Conservation (phyloP, 2,113 vertebrate species). For the Dromas ardeola region DNA sequence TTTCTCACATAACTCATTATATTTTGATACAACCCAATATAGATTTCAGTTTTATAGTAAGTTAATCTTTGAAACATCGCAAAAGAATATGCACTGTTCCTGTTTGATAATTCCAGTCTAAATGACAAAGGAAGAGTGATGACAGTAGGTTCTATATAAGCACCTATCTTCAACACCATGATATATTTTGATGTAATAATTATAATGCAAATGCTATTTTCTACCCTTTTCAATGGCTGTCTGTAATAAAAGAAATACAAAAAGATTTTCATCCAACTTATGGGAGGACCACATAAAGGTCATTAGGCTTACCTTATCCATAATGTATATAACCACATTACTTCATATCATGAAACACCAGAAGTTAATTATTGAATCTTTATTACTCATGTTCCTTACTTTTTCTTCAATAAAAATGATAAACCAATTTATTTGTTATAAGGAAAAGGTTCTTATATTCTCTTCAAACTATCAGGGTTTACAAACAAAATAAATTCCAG, state of each 20-base stretch:
- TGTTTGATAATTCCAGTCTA: background rate
- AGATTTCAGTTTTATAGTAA: background rate
- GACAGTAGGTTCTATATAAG: background rate
- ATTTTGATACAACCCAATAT: background rate
- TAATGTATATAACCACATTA: background rate
- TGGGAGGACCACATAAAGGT: background rate
- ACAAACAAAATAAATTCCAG: background rate
- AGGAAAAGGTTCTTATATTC: background rate
- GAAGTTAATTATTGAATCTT: background rate
- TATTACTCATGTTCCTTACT: background rate
- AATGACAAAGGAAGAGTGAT: background rate
- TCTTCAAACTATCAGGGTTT: background rate
- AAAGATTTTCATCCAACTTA: background rate
- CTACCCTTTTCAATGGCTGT: background rate
- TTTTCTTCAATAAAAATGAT: background rate
- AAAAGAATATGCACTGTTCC: background rate
- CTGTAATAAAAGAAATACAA: background rate
- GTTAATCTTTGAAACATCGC: background rate
- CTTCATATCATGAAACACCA: background rate
- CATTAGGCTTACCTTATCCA: background rate
- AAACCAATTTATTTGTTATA: background rate
- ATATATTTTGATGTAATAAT: background rate
- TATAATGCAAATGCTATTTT: background rate
- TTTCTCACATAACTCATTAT: background rate
- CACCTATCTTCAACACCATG: background rate